Conservation (phyloP, 2,888 invertebrate species). For the Hemistola chrysoprasaria region DNA sequence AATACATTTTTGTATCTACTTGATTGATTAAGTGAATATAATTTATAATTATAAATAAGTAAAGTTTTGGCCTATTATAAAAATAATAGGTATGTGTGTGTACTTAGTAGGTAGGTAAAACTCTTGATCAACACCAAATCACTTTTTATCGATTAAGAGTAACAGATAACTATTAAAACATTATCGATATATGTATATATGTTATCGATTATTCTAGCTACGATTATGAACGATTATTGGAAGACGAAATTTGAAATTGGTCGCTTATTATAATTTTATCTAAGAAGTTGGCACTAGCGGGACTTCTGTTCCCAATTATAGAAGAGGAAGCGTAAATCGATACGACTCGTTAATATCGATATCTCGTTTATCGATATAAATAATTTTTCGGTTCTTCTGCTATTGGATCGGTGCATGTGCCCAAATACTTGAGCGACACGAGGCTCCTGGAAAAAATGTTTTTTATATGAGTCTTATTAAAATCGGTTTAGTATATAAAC, state of each 20-base stretch:
- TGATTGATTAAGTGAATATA: no score
- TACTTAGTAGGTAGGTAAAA: no score
- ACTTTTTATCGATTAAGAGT: not conserved
- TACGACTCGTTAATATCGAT: constrained; percentile 38
- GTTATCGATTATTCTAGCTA: constrained; percentile 12
- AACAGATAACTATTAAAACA: no score
- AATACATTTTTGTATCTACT: constrained; percentile 22
- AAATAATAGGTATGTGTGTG: no score
- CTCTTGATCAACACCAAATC: no score
- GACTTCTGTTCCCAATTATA: constrained; percentile 40
- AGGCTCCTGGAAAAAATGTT: constrained; percentile 76
- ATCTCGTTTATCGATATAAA: constrained; percentile 83
- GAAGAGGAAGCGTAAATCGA: constrained; percentile 42
- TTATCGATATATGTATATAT: no score
- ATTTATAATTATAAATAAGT: no score
- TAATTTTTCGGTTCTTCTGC: constrained; percentile 94
- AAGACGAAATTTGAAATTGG: constrained; percentile 45
- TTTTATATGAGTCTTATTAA: not conserved
- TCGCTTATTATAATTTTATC: constrained; percentile 40
- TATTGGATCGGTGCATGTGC: constrained; percentile 92
- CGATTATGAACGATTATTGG: constrained; percentile 37
- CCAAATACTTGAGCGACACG: constrained; percentile 90
- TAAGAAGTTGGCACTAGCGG: constrained; percentile 62
- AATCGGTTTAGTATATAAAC: no score
- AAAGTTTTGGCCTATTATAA: no score